A percentile compares a stretch with the other conserved stretches of the same genome.
Evolutionary conservation across 2,888 invertebrate genomes (phyloP).

Genomic region (Orthosia incerta): DNA sequence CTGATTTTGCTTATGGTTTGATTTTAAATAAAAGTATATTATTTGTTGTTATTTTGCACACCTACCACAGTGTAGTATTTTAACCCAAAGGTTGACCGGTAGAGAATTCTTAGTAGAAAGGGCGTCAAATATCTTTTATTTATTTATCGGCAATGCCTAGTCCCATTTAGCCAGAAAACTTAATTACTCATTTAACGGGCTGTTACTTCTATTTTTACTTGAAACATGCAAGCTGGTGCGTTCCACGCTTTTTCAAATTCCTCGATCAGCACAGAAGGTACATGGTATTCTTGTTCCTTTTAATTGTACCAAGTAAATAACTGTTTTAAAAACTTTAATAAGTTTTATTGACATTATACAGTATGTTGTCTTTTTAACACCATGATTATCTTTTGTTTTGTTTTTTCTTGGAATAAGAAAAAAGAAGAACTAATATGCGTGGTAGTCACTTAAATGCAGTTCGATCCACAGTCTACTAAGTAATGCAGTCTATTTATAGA

Average conservation of each 20-base stretch:
- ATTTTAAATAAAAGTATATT: too few species aligned
- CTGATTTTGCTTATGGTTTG: too few species aligned
- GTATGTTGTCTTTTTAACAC: neutral
- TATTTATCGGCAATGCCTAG: neutral
- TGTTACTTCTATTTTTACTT: neutral
- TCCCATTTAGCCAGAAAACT: conserved; percentile 19
- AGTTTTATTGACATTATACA: neutral
- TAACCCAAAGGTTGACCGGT: neutral
- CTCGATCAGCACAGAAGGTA: neutral
- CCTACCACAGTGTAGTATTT: neutral
- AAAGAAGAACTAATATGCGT: neutral
- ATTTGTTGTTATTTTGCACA: too few species aligned
- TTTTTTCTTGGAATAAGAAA: neutral
- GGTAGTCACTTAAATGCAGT: conserved; percentile 7
- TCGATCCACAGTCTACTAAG: conserved; percentile 34
- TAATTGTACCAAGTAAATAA: conserved; percentile 6
- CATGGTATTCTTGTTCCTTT: neutral
- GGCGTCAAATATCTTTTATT: neutral
- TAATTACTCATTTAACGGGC: conserved; percentile 14
- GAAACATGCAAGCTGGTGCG: conserved; percentile 17
- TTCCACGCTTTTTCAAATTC: conserved; percentile 12
- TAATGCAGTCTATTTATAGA: conserved; percentile 68
- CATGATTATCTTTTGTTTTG: neutral
- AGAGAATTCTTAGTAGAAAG: neutral
- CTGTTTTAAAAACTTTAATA: neutral